Base-by-base conservation (phyloP, 2,888 invertebrate species). In the Drosophila mimica region DNA sequence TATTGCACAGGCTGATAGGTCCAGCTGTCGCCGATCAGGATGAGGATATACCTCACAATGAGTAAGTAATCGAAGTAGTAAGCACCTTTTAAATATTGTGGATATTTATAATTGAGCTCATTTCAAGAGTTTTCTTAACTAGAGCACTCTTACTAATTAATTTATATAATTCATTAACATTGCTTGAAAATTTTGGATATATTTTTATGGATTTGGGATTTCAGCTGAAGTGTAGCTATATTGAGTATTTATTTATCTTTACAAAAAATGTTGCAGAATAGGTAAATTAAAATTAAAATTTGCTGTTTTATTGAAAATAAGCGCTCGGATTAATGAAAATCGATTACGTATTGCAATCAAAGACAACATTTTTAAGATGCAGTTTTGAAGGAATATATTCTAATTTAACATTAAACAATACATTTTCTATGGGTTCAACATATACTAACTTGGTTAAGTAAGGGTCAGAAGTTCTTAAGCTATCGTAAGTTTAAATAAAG, bases 21-120 rank as follows among this genome's bases (percentile, higher is more conserved):
- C 79, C 78, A 72, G 91, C 91, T 73, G 74, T 80, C 70, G 92
- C 89, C 53, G 97, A 97, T 94, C 97, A 97, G 94, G 96, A 97
- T 91, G 97, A 97, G 94, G 97, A 97, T 93, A 97, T 97, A 92
- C 97, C 97, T 72, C 97, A 97, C 93, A 96, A 97, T 94, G 97
- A 97, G 97, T 97, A 95, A 97, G 97, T 95, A 48, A 20, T 28
- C 33, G 15, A 38, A 8, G 28, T 8, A 52, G 17, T 54, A 4
- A 25, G 52, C 36, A 30, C 40, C 46, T 30, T 53, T 52, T 13
- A 33, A 58, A 58, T 25, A 20, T 33, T 33, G 31, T 17, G 8
- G 0, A 46, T 46, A 15, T 46, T 25, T 7, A 46, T 46, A 15
- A 15, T 13, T 20, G 7, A 46, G 13, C 13, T 7, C 6, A 20